A percentile compares a stretch with the other conserved stretches of the same genome.
Conservation (phyloP, 2,888 invertebrate genomes). For the Pyralis farinalis region DNA sequence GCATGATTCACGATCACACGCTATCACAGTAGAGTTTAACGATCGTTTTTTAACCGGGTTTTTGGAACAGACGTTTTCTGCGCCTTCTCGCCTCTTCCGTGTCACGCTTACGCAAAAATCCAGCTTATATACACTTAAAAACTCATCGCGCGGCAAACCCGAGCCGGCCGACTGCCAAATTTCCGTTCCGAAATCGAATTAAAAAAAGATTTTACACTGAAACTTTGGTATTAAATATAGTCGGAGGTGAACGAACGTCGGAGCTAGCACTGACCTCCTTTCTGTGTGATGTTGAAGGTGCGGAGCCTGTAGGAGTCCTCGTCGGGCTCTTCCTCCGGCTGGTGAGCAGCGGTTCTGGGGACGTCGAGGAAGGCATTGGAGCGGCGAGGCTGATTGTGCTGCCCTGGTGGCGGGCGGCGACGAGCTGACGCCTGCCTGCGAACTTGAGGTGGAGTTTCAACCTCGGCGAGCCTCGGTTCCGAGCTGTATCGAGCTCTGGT, state of each 20-base stretch:
- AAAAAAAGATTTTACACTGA: conserved; percentile 51
- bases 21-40: conserved; percentile 48
- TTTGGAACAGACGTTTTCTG: conserved; percentile 15
- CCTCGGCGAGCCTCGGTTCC: conserved; percentile 84
- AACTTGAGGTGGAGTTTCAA: conserved; percentile 85
- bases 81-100: conserved; percentile 26
- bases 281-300: conserved; percentile 95
- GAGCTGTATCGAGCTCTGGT: conserved; percentile 83
- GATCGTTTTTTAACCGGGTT: conserved; percentile 47
- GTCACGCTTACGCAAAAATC: conserved; percentile 22
- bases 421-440: conserved; percentile 83
- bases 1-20: conserved; percentile 57
- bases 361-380: conserved; percentile 88
- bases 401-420: conserved; percentile 71
- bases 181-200: conserved; percentile 47
- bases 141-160: conserved; percentile 27
- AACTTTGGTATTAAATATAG: conserved; percentile 54
- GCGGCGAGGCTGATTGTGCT: conserved; percentile 79
- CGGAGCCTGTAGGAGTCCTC: conserved; percentile 94
- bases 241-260: conserved; percentile 61
- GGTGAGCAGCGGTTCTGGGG: conserved; percentile 59
- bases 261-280: conserved; percentile 85
- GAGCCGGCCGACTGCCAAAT: conserved; percentile 58
- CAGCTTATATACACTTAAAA: conserved; percentile 36
- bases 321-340: conserved; percentile 84